phyloP scores from a whole-genome alignment of 1,140 invertebrate genomes.

The Habropoda laboriosa region DNA sequence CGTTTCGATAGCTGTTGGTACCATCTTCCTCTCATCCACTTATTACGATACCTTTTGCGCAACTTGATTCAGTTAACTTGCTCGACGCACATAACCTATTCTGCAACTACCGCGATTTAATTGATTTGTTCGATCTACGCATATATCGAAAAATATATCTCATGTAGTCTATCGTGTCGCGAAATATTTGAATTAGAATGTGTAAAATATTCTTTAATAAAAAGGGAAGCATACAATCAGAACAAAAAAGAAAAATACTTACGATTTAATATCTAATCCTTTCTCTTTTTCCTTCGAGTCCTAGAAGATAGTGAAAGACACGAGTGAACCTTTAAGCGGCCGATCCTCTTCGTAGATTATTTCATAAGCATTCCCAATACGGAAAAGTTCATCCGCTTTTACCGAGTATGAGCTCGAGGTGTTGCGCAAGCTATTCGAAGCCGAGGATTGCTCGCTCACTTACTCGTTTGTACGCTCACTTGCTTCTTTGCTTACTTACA shows the following conservation, averaged over 20 bases:
- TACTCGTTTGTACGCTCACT: background rate
- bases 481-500: background rate
- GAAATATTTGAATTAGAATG: too few relatives aligned
- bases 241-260: background rate
- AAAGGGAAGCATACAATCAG: too few relatives aligned
- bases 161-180: too few relatives aligned
- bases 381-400: constrained; percentile 76
- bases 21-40: constrained; percentile 13
- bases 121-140: background rate
- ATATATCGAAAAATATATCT: constrained; percentile 10
- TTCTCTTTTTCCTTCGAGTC: constrained; percentile 61
- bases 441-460: constrained; percentile 1
- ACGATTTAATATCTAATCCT: constrained; percentile 54
- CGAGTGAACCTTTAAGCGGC: constrained; percentile 68
- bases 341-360: constrained; percentile 72
- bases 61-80: background rate
- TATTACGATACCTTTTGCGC: constrained; percentile 20
- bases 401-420: constrained; percentile 42
- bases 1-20: background rate
- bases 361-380: constrained; percentile 78
- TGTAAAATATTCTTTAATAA: background rate
- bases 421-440: constrained; percentile 66
- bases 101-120: background rate
- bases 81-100: constrained; percentile 15
- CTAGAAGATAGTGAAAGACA: constrained; percentile 58